A percentile compares a stretch with the other conserved stretches of the same genome.
Conservation (phyloP, 1,140 invertebrate species). For the Fopius arisanus region DNA sequence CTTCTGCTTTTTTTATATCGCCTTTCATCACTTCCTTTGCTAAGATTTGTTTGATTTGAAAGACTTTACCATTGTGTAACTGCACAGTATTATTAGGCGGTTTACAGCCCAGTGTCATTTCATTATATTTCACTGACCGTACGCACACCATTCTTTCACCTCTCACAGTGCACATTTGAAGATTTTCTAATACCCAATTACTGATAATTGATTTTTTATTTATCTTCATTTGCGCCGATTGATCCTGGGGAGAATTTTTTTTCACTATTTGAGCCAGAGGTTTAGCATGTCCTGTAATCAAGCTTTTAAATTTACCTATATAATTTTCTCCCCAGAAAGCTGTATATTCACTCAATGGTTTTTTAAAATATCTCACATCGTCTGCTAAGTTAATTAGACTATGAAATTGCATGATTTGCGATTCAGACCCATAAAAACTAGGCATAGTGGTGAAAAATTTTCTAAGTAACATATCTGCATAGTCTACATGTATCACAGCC, state of each 20-base stretch:
- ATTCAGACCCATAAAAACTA: slow-evolving; percentile 23
- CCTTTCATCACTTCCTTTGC: too few relatives aligned
- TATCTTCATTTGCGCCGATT: background rate
- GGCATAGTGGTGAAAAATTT: slow-evolving; percentile 30
- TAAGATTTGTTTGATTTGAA: too few relatives aligned
- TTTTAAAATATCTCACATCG: slow-evolving; percentile 29
- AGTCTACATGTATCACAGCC: background rate
- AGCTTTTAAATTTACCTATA: slow-evolving; percentile 25
- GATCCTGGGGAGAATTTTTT: slow-evolving; percentile 16
- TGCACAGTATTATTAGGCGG: too few relatives aligned
- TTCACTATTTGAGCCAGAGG: slow-evolving; percentile 31
- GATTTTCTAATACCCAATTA: too few relatives aligned
- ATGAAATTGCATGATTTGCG: slow-evolving; percentile 34
- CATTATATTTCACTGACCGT: too few relatives aligned
- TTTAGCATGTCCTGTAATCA: slow-evolving; percentile 28
- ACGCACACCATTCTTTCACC: too few relatives aligned
- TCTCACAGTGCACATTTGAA: too few relatives aligned
- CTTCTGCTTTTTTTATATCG: too few relatives aligned
- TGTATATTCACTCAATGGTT: slow-evolving; percentile 22
- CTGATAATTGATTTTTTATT: too few relatives aligned
- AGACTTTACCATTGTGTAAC: too few relatives aligned
- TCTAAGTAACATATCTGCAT: background rate
- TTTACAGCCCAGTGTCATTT: too few relatives aligned
- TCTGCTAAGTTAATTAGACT: slow-evolving; percentile 36
- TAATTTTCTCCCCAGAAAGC: slow-evolving; percentile 37